phyloP scores from a whole-genome alignment of 2,888 invertebrate genomes.

The Luperina nickerlii region DNA sequence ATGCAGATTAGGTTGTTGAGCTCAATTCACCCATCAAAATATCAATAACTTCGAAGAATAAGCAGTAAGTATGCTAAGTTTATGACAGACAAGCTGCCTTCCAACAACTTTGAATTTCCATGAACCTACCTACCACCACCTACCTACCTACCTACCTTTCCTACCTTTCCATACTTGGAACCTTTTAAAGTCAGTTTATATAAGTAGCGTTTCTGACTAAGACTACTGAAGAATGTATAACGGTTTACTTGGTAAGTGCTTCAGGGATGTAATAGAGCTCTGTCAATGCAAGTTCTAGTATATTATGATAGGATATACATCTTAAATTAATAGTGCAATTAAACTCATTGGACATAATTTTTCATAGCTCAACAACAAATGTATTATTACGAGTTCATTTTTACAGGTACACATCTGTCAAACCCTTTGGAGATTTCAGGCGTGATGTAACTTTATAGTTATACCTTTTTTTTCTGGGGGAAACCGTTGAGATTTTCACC shows the following conservation, averaged over 20 bases:
- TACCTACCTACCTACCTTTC: too few relatives aligned
- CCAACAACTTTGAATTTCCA: conserved; percentile 3
- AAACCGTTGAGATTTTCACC: too few relatives aligned
- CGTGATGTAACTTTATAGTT: too few relatives aligned
- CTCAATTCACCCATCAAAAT: background rate
- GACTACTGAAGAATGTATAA: background rate
- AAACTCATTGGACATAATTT: too few relatives aligned
- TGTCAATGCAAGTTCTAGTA: background rate
- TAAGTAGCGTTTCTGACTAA: conserved; percentile 1
- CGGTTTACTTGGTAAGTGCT: background rate
- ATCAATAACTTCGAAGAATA: conserved; percentile 4
- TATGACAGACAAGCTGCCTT: background rate
- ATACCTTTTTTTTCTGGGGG: too few relatives aligned
- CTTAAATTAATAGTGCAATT: too few relatives aligned
- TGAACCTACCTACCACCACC: conserved; percentile 5
- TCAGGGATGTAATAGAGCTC: background rate
- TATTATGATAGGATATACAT: background rate
- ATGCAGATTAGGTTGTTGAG: too few relatives aligned
- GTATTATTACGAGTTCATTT: background rate
- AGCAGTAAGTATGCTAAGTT: background rate
- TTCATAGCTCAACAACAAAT: background rate
- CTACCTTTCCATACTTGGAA: conserved; percentile 26
- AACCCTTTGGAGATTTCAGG: too few relatives aligned
- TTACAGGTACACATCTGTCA: too few relatives aligned
- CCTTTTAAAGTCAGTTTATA: background rate